phyloP scores from a whole-genome alignment of 2,113 vertebrate genomes.

The Corvus hawaiiensis region DNA sequence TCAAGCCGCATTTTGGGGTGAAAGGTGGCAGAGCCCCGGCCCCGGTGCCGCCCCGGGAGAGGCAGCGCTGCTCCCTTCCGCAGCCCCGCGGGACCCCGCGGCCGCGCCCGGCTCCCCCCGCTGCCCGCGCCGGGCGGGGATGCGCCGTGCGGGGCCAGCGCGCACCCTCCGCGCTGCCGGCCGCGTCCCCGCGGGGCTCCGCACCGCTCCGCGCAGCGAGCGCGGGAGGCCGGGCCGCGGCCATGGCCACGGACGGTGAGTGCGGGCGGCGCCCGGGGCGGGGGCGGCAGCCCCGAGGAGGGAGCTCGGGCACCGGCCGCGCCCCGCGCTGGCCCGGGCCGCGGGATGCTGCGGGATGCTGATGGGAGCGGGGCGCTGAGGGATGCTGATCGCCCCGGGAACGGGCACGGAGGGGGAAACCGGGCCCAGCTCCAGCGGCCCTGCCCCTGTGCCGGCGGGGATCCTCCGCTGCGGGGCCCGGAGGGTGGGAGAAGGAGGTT shows the following conservation, averaged over 20 bases:
- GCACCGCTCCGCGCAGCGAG: no score
- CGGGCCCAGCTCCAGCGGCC: not conserved
- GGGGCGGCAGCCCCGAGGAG: not conserved
- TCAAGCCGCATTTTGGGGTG: rapidly evolving
- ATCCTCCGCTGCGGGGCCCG: not conserved
- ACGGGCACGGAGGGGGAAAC: not conserved
- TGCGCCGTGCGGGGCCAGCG: not conserved
- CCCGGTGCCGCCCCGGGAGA: not conserved
- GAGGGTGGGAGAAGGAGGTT: not conserved
- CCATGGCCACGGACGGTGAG: not conserved
- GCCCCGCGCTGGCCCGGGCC: not conserved
- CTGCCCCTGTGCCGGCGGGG: not conserved
- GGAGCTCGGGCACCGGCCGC: not conserved
- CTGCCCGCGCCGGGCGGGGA: not conserved
- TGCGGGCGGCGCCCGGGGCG: not conserved
- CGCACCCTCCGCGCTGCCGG: not conserved
- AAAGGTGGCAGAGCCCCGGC: not conserved
- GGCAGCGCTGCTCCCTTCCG: not conserved
- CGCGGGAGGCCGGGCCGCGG: no score
- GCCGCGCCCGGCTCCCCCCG: not conserved
- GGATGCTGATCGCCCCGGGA: not conserved
- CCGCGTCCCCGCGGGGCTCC: no score
- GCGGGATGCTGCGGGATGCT: not conserved
- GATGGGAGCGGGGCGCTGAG: not conserved
- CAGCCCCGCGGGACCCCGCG: not conserved